Evolutionary conservation across 2,888 invertebrate genomes (phyloP), one percentile per base, ranked within the genome.

Genomic region (Gnatocerus cornutus): DNA sequence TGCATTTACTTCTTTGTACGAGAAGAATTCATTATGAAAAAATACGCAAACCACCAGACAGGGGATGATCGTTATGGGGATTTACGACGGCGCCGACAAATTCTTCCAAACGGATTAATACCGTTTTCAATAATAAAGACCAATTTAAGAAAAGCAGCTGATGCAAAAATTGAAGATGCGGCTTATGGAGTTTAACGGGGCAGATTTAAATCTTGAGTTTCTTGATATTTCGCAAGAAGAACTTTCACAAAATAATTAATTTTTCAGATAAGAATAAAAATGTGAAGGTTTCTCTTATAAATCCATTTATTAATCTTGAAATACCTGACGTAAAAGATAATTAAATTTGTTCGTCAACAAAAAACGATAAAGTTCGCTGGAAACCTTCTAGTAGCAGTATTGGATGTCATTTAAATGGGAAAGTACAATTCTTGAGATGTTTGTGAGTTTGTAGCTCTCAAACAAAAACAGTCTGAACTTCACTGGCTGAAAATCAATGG

Each of bases 401-500:
- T 48, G 55, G 58, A 66, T 59, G 66, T 59, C 59, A 50, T 66
- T 68, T 62, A 62, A 53, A 68, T 53, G 68, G 67, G 46, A 59
- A 68, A 61, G 53, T 59, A 45, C 68, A 68, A 52, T 61, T 62
- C 66, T 43, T 58, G 61, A 43, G 41, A 52, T 65, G 62, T 68
- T 68, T 61, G 68, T 48, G 45, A 68, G 46, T 53, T 56, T 68
- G 53, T 45, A 62, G 45, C 46, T 53, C 41, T 45, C 67, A 68
- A 71, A 72, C 64, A 71, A 71, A 72, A 63, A 59, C 61, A 68
- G 63, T 66, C 43, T 61, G 48, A 59, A 69, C 30, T 65, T 56
- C 68, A 64, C 61, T 21, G 70, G 65, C 45, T 53, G 72, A 68
- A 69, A 71, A 71, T 69, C 69, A 71, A 71, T 71, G 63, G 63